phyloP scores from a whole-genome alignment of 2,797 vertebrate genomes.

The Notolabrus celidotus region DNA sequence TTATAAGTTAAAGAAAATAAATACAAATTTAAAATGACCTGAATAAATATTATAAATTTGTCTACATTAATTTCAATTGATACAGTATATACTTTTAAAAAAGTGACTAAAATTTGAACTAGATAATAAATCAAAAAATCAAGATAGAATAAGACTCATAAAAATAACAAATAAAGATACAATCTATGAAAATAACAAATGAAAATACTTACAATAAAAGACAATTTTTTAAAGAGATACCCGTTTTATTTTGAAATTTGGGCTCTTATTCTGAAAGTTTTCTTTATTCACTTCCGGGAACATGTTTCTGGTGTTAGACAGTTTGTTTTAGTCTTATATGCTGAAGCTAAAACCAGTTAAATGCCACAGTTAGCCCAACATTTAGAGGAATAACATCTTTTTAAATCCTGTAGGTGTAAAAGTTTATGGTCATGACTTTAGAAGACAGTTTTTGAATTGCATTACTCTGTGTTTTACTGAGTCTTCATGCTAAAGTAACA shows the following conservation, averaged over 20 bases:
- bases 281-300: constrained; percentile 55
- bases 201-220: too few relatives aligned
- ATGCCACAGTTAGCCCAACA: neutral
- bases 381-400: neutral
- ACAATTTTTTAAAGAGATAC: too few relatives aligned
- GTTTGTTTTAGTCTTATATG: constrained; percentile 2
- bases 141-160: too few relatives aligned
- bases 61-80: too few relatives aligned
- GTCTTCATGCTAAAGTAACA: neutral
- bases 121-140: too few relatives aligned
- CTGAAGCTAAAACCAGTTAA: neutral
- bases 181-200: fast-evolving
- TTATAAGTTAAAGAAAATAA: too few relatives aligned
- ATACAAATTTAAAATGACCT: too few relatives aligned
- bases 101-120: too few relatives aligned
- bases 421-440: neutral
- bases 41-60: too few relatives aligned
- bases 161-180: too few relatives aligned
- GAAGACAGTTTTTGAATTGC: fast-evolving
- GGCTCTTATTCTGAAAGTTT: constrained; percentile 40
- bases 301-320: neutral
- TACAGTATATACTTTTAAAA: too few relatives aligned
- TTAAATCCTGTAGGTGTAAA: neutral
- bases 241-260: constrained; percentile 10
- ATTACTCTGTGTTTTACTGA: neutral